Conservation (phyloP, 2,113 vertebrate genomes). For the Clarias macrocephalus region DNA sequence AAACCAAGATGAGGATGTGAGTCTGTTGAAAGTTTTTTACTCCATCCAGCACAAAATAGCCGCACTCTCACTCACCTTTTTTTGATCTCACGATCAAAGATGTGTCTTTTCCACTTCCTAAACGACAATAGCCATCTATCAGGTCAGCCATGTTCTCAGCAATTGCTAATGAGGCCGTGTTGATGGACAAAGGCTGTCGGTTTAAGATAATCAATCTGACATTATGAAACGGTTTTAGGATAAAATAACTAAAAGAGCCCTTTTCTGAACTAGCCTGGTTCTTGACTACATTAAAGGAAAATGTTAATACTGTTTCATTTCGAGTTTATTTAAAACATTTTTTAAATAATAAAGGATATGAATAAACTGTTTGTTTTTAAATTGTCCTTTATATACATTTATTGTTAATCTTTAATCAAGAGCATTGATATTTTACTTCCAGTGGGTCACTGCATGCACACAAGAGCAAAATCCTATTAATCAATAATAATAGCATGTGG, state of each 20-base stretch:
- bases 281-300: neutral
- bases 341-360: neutral
- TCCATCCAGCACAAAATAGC: neutral
- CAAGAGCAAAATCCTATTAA: no score
- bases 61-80: slow-evolving; percentile 69
- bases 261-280: neutral
- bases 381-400: neutral
- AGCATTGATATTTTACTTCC: no score
- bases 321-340: neutral
- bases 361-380: neutral
- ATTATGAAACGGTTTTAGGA: slow-evolving; percentile 8
- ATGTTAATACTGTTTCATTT: neutral
- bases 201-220: slow-evolving; percentile 4
- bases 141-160: slow-evolving; percentile 95
- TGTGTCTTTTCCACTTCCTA: slow-evolving; percentile 67
- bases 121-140: slow-evolving; percentile 89
- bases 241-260: neutral
- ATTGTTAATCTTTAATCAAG: no score
- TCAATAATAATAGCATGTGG: neutral
- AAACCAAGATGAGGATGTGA: neutral
- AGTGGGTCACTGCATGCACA: no score
- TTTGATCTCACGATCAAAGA: slow-evolving; percentile 77
- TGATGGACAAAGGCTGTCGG: slow-evolving; percentile 82
- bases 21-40: neutral
- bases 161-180: slow-evolving; percentile 78